phyloP scores from a whole-genome alignment of 2,113 vertebrate species.

The Etia nguti region DNA sequence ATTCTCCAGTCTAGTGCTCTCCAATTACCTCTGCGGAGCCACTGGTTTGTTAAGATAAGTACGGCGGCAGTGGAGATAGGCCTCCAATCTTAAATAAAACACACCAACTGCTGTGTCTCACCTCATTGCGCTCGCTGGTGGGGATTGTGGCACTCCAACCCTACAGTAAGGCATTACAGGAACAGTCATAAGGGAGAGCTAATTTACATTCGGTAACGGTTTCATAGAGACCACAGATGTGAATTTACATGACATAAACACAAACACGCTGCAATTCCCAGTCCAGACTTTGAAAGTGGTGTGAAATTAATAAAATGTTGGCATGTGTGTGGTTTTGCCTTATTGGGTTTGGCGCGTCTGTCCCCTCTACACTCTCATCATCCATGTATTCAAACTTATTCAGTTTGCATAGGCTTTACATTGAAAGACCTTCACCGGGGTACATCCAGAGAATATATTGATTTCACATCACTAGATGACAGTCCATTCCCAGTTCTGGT shows the following conservation, averaged over 20 bases:
- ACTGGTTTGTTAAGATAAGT: constrained; percentile 73
- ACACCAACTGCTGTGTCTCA: constrained; percentile 59
- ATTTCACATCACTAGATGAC: not conserved
- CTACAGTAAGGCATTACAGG: constrained; percentile 22
- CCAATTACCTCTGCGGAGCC: constrained; percentile 66
- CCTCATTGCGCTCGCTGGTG: constrained; percentile 50
- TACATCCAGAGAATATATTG: not conserved
- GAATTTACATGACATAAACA: constrained; percentile 37
- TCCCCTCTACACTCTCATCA: not conserved
- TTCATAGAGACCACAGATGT: constrained; percentile 13
- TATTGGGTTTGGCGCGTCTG: not conserved
- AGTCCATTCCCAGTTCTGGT: not conserved
- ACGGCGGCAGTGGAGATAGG: constrained; percentile 56
- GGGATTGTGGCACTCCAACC: constrained; percentile 24
- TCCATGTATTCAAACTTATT: not conserved
- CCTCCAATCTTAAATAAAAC: constrained; percentile 68
- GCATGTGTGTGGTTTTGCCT: not conserved
- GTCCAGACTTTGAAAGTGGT: constrained; percentile 7
- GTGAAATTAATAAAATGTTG: constrained; percentile 11
- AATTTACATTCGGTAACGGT: constrained; percentile 41
- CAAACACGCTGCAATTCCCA: constrained; percentile 2
- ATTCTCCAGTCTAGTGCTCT: constrained; percentile 68
- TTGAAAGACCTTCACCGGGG: not conserved
- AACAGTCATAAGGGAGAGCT: constrained; percentile 5
- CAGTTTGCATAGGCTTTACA: not conserved